These are phyloP conservation scores for Drosophila mercatorum DNA, from an alignment of 2,888 invertebrate species.

Conservation along the genomic window DNA sequence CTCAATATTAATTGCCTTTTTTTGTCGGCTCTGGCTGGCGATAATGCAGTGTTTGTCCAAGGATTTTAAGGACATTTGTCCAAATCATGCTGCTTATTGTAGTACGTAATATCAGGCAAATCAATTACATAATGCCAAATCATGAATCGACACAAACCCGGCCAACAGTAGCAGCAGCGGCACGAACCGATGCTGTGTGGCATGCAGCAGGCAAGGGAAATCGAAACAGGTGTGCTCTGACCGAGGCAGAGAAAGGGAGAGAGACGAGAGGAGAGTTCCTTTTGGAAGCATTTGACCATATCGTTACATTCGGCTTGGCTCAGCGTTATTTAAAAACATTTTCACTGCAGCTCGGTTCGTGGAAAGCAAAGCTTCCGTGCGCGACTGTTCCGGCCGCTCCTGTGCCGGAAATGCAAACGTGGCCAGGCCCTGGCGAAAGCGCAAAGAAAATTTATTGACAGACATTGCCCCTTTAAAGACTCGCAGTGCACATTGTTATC, in stretches of 20 bases:
- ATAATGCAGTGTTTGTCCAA: conserved; percentile 67
- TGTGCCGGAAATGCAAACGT: conserved; percentile 65
- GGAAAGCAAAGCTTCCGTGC: conserved; percentile 36
- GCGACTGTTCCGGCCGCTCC: conserved; percentile 36
- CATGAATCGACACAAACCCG: conserved; percentile 23
- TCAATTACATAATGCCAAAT: conserved; percentile 63
- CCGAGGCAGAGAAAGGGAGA: neutral
- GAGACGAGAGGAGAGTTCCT: neutral
- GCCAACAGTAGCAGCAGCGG: neutral
- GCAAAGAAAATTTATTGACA: conserved; percentile 67
- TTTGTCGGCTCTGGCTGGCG: conserved; percentile 23
- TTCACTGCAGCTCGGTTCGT: conserved; percentile 12
- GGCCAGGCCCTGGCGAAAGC: conserved; percentile 21
- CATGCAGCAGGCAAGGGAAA: conserved; percentile 14
- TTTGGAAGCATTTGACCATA: conserved; percentile 29
- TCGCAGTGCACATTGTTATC: conserved; percentile 18
- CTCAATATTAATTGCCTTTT: conserved; percentile 70
- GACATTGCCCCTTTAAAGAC: conserved; percentile 49
- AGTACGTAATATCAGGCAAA: conserved; percentile 61
- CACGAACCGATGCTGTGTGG: neutral
- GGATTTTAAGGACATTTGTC: conserved; percentile 52
- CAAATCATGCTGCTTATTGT: conserved; percentile 62
- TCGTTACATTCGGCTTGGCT: conserved; percentile 17
- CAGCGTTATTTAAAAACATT: conserved; percentile 54
- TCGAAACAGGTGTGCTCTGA: conserved; percentile 54